phyloP scores from a whole-genome alignment of 2,113 vertebrate species.

The Gymnobelideus leadbeateri region DNA sequence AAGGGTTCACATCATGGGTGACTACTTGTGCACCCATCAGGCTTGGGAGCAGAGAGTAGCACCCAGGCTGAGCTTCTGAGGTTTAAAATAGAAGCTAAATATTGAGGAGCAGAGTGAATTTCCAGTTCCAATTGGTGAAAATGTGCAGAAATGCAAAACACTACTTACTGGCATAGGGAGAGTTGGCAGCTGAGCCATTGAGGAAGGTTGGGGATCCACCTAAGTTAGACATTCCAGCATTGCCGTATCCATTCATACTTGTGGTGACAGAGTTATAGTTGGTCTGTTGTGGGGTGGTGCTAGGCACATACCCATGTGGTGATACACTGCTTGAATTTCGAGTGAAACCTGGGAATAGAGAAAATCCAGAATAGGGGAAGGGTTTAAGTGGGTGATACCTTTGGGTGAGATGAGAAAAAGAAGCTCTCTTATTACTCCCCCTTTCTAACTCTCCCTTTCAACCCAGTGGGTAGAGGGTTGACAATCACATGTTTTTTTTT shows the following conservation, averaged over 20 bases:
- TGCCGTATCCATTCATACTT: slow-evolving; percentile 97
- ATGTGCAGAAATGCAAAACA: background rate
- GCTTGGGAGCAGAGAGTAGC: background rate
- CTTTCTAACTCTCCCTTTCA: background rate
- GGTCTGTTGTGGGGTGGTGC: slow-evolving; percentile 98
- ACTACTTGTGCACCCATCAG: background rate
- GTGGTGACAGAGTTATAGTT: slow-evolving; percentile 97
- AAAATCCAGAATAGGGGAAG: slow-evolving; percentile 67
- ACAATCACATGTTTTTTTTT: slow-evolving; percentile 56
- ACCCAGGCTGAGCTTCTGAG: slow-evolving; percentile 24
- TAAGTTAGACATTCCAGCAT: slow-evolving; percentile 97
- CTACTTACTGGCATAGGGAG: slow-evolving; percentile 98
- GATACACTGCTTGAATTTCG: slow-evolving; percentile 98
- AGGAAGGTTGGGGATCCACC: slow-evolving; percentile 97
- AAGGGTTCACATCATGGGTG: background rate
- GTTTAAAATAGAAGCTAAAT: slow-evolving; percentile 27
- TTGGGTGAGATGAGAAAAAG: background rate
- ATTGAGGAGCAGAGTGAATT: background rate
- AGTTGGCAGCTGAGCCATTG: slow-evolving; percentile 98
- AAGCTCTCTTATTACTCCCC: slow-evolving; percentile 48
- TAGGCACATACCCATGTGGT: slow-evolving; percentile 97
- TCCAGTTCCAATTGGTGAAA: background rate
- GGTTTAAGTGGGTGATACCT: slow-evolving; percentile 19
- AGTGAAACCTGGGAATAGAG: slow-evolving; percentile 90
- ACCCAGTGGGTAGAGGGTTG: background rate